phyloP scores from a whole-genome alignment of 1,140 invertebrate species.

The Rhyacophila brunnea region DNA sequence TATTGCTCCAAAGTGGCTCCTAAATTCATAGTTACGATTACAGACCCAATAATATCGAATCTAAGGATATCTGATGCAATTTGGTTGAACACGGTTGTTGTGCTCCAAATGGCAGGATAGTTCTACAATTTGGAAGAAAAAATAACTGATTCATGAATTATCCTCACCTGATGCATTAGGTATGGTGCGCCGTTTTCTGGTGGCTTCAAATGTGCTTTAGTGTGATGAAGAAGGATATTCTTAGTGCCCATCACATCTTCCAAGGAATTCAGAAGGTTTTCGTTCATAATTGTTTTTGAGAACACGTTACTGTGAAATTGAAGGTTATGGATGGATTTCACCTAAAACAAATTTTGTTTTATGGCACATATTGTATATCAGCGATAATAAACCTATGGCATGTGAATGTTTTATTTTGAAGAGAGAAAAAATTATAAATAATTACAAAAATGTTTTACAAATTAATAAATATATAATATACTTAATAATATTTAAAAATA shows the following conservation, averaged over 20 bases:
- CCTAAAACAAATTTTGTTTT: conserved; percentile 38
- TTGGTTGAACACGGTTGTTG: too few relatives aligned
- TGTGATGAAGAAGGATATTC: conserved; percentile 62
- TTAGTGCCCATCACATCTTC: conserved; percentile 59
- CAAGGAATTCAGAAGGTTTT: conserved; percentile 57
- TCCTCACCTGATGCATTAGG: conserved; percentile 61
- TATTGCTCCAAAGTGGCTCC: too few relatives aligned
- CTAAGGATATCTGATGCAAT: too few relatives aligned
- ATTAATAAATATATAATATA: too few relatives aligned
- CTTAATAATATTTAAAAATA: too few relatives aligned
- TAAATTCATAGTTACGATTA: too few relatives aligned
- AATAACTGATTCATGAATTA: too few relatives aligned
- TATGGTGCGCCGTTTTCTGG: conserved; percentile 63
- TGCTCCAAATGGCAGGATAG: too few relatives aligned
- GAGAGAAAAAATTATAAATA: background rate
- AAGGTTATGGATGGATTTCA: conserved; percentile 58
- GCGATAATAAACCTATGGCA: too few relatives aligned
- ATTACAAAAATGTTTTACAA: background rate
- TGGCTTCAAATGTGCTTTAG: conserved; percentile 63
- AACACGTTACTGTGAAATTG: conserved; percentile 61
- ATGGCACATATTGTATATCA: background rate
- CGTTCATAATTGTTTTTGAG: conserved; percentile 54
- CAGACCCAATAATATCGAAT: too few relatives aligned
- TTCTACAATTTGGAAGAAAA: too few relatives aligned
- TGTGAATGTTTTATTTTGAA: too few relatives aligned